A percentile compares a stretch with the other conserved stretches of the same genome.
These are phyloP conservation scores for Oikopleura albicans DNA, from an alignment of 23 tunicate genomes.

Conservation along the genomic window DNA sequence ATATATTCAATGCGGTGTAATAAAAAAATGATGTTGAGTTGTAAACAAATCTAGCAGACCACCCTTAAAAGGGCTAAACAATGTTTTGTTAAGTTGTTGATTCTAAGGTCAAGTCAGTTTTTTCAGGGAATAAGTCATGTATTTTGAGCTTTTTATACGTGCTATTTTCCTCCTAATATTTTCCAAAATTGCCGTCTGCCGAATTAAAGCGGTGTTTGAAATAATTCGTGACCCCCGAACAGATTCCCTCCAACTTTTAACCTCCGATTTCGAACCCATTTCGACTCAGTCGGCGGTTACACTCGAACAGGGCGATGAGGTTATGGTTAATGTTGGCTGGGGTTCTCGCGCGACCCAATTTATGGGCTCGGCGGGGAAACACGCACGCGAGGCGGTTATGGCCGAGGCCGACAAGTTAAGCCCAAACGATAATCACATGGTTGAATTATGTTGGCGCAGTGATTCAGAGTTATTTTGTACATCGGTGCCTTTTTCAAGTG, in stretches of 20 bases:
- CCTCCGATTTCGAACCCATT: neutral
- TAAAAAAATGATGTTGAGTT: no score
- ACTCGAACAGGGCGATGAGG: neutral
- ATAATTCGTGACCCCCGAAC: no score
- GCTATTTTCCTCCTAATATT: no score
- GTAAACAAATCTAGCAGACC: no score
- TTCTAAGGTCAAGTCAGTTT: no score
- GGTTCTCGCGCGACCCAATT: neutral
- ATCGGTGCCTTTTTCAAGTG: neutral
- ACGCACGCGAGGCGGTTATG: neutral
- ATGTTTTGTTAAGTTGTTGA: no score
- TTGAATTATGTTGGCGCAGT: neutral
- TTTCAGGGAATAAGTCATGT: no score
- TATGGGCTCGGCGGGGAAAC: neutral
- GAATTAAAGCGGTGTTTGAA: no score
- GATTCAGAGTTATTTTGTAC: neutral
- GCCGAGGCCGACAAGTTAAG: neutral
- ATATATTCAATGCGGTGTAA: no score
- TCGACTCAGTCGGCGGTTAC: neutral
- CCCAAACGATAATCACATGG: neutral
- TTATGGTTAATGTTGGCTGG: neutral
- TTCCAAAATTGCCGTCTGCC: no score
- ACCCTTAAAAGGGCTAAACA: no score
- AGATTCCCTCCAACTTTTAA: neutral
- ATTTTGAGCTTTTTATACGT: no score